Evolutionary conservation across 2,888 invertebrate species (phyloP).

Genomic region (Fragum sueziense): DNA sequence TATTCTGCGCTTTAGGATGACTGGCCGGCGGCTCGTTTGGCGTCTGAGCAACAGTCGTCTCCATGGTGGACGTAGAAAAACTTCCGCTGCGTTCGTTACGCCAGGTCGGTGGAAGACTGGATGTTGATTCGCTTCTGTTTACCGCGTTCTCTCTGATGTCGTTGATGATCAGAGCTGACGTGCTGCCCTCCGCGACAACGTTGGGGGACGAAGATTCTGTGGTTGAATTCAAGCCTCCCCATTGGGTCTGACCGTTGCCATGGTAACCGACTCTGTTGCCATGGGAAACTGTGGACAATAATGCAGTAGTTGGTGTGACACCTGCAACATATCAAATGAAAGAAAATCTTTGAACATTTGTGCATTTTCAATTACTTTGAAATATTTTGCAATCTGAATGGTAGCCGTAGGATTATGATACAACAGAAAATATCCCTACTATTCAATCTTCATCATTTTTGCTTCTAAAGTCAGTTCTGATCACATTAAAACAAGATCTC

Average conservation of each 20-base stretch:
- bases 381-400: too few relatives aligned
- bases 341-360: too few relatives aligned
- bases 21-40: constrained; percentile 83
- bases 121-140: constrained; percentile 32
- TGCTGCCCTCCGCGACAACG: constrained; percentile 53
- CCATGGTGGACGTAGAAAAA: constrained; percentile 85
- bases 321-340: constrained; percentile 75
- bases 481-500: too few relatives aligned
- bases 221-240: constrained; percentile 51
- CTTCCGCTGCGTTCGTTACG: constrained; percentile 68
- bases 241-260: constrained; percentile 56
- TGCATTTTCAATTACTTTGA: too few relatives aligned
- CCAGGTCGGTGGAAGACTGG: constrained; percentile 47
- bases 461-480: too few relatives aligned
- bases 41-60: constrained; percentile 85
- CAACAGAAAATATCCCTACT: too few relatives aligned
- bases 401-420: too few relatives aligned
- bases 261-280: constrained; percentile 55
- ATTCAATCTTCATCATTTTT: too few relatives aligned
- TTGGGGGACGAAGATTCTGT: constrained; percentile 47
- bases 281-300: constrained; percentile 46
- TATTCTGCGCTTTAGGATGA: constrained; percentile 75
- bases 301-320: constrained; percentile 83
- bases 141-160: constrained; percentile 53
- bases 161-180: constrained; percentile 61